A percentile compares a stretch with the other conserved stretches of the same genome.
These are phyloP conservation scores for Eutrigla gurnardus DNA, from an alignment of 2,797 vertebrate species.

Conservation along the genomic window DNA sequence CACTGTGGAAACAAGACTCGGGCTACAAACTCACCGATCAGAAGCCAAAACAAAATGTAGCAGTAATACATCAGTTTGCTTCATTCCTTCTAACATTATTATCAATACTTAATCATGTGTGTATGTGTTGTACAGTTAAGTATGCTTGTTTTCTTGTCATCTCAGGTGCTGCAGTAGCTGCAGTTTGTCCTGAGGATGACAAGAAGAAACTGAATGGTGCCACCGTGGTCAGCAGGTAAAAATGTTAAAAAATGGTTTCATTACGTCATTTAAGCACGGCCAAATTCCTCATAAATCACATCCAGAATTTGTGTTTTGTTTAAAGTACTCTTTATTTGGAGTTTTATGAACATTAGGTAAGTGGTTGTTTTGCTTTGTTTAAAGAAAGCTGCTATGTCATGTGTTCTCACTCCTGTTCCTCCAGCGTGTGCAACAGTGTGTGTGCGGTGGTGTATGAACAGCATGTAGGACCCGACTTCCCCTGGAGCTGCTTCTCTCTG, in stretches of 20 bases:
- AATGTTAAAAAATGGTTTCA: background rate
- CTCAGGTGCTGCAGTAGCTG: constrained; percentile 80
- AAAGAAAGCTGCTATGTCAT: constrained; percentile 15
- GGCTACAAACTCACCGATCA: background rate
- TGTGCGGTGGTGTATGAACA: constrained; percentile 86
- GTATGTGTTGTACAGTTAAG: background rate
- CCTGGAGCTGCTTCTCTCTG: constrained; percentile 90
- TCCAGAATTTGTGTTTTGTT: background rate
- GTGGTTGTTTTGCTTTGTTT: constrained; percentile 5
- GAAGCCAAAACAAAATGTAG: background rate
- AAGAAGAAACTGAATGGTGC: constrained; percentile 75
- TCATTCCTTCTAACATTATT: background rate
- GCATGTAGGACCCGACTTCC: constrained; percentile 89
- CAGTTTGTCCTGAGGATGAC: constrained; percentile 77
- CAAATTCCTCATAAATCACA: background rate
- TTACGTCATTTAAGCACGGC: background rate
- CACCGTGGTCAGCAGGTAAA: constrained; percentile 84
- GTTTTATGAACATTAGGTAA: background rate
- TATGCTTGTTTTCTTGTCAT: constrained; percentile 18
- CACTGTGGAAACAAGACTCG: background rate
- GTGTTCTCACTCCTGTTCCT: constrained; percentile 28
- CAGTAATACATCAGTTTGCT: background rate
- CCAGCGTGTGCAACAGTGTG: constrained; percentile 79
- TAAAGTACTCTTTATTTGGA: background rate
- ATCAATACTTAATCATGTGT: background rate